Evolutionary conservation across 2,113 vertebrate genomes (phyloP), one percentile per base, ranked within the genome.

Genomic region (Gallinago media): DNA sequence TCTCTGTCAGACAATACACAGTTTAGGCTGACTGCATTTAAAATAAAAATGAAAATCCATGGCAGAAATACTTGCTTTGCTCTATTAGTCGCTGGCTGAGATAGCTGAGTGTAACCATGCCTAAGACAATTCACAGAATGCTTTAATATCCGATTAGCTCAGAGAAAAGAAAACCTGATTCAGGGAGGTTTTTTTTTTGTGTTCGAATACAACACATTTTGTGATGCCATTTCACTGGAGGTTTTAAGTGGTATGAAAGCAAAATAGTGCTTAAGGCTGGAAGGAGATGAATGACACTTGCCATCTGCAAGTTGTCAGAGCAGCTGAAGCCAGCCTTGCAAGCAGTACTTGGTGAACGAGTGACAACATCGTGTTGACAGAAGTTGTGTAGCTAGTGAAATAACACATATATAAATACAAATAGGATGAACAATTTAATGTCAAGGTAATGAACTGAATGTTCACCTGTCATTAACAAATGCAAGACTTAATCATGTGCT

Each of bases 381-480:
- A 71, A 47, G 75, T 52, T 44, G 27, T 44, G 36, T 55, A 79
- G 31, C 49, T 72, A 68, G 67, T 52, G 40, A 71, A 84, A 86
- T 36, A 59, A 52, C 22, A 34, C 29, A 32, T 47, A 23, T 4
- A 50, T 46, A 90, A 75, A 81, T 76, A 56, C 34, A 81, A 62
- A 59, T 1, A 1, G 76, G 31, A 62, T 21, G 4, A 84, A 25
- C 9, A 34, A 68, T 78, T 88, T 50, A 55, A 65, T 61, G 16
- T 54, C 1, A 2, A 9, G 8, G 54, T 89, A 85, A 67, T 55
- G 26, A 88, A 54, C 8, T 36, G 31, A 54, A 52, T 1, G 0
- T 76, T 94, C 47, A 22, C 46, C 86, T 88, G 26, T 54, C 29
- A 12, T 78, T 89, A 81, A 86, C 71, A 67, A 96, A 50, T 40